These are phyloP conservation scores for Arion vulgaris DNA, from an alignment of 1,140 invertebrate genomes.

Conservation along the genomic window DNA sequence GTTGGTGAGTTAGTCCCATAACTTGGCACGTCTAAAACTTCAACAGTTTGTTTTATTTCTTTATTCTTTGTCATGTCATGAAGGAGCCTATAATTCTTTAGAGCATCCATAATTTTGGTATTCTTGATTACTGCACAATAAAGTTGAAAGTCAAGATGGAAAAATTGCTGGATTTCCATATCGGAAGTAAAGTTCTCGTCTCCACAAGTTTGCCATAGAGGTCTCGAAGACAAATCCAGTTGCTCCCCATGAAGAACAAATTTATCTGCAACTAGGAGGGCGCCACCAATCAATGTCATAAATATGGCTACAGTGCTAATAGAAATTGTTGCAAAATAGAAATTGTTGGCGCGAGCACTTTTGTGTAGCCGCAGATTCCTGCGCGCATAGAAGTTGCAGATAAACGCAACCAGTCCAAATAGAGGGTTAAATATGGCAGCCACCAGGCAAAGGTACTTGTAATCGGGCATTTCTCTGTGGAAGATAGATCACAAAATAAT, in stretches of 20 bases:
- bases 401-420: background rate
- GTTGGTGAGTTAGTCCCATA: too few relatives aligned
- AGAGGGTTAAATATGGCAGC: constrained; percentile 11
- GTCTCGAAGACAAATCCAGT: too few relatives aligned
- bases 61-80: too few relatives aligned
- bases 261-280: background rate
- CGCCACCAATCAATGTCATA: background rate
- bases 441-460: constrained; percentile 14
- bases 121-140: constrained; percentile 13
- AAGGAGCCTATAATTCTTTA: background rate
- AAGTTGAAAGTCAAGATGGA: background rate
- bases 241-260: background rate
- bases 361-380: background rate
- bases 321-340: constrained; percentile 12
- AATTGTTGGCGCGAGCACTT: constrained; percentile 16
- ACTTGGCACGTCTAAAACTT: too few relatives aligned
- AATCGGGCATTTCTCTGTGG: constrained; percentile 15
- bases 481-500: too few relatives aligned
- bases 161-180: background rate
- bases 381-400: background rate
- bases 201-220: background rate
- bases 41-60: too few relatives aligned
- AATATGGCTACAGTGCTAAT: constrained; percentile 20
- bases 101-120: background rate
- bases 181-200: background rate